A percentile compares a stretch with the other conserved stretches of the same genome.
phyloP scores from a whole-genome alignment of 2,113 vertebrate species.

The Uria aalge region DNA sequence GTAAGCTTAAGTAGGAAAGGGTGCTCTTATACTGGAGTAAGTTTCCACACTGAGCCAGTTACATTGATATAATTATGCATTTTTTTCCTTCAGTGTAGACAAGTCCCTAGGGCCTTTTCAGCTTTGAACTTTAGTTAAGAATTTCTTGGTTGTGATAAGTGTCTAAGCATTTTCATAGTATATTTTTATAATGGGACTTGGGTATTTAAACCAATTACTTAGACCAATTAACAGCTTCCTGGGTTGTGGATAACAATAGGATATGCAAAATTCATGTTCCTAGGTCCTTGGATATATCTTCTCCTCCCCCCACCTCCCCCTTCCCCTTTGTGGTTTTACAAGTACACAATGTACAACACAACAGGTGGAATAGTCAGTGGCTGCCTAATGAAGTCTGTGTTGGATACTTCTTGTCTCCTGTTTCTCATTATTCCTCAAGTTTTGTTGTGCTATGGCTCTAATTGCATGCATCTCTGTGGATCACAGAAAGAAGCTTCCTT shows the following conservation, averaged over 20 bases:
- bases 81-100: slow-evolving; percentile 35
- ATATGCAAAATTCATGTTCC: slow-evolving; percentile 9
- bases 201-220: slow-evolving; percentile 53
- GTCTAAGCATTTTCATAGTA: slow-evolving; percentile 38
- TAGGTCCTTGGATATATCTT: not conserved
- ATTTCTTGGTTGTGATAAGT: slow-evolving; percentile 53
- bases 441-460: not conserved
- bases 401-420: not conserved
- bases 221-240: slow-evolving; percentile 45
- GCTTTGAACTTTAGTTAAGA: slow-evolving; percentile 64
- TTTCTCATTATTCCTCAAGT: not conserved
- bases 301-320: fast-evolving
- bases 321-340: not conserved
- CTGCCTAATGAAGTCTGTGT: slow-evolving; percentile 11
- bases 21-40: slow-evolving; percentile 33
- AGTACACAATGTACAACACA: fast-evolving
- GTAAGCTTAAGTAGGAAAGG: not conserved
- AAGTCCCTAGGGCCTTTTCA: slow-evolving; percentile 29
- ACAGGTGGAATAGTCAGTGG: not conserved
- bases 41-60: slow-evolving; percentile 2
- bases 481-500: not conserved
- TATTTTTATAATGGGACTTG: slow-evolving; percentile 43
- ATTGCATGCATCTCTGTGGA: not conserved
- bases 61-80: slow-evolving; percentile 34
- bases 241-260: slow-evolving; percentile 13